phyloP scores from a whole-genome alignment of 2,888 invertebrate species.

The Hypsopygia costalis region DNA sequence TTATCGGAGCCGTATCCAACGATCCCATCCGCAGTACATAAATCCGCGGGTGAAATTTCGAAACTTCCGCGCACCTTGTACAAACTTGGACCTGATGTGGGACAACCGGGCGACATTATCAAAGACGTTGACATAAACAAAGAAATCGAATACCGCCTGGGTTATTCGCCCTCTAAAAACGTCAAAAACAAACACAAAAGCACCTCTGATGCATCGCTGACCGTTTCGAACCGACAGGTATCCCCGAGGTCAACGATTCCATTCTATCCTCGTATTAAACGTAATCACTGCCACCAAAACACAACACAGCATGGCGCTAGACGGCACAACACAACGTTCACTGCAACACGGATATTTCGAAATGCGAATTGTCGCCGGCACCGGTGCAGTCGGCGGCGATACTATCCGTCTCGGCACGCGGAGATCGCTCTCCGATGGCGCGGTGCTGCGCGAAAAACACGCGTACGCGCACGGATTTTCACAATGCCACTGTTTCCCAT shows the following conservation, averaged over 20 bases:
- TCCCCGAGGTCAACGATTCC: slow-evolving; percentile 61
- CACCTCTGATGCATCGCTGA: slow-evolving; percentile 37
- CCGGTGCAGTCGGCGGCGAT: slow-evolving; percentile 13
- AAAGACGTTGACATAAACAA: slow-evolving; percentile 28
- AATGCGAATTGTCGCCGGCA: slow-evolving; percentile 55
- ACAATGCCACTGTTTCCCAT: slow-evolving; percentile 61
- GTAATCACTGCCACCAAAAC: slow-evolving; percentile 35
- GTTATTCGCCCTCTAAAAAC: too few species aligned
- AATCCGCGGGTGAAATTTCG: slow-evolving; percentile 42
- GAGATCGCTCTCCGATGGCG: slow-evolving; percentile 10
- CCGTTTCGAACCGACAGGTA: slow-evolving; percentile 33
- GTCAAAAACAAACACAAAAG: slow-evolving; percentile 65
- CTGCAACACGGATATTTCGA: slow-evolving; percentile 53
- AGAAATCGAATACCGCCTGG: slow-evolving; percentile 25
- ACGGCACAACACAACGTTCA: slow-evolving; percentile 42
- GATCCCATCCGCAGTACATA: slow-evolving; percentile 23
- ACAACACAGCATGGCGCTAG: slow-evolving; percentile 26
- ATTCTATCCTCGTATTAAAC: slow-evolving; percentile 47
- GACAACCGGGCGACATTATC: slow-evolving; percentile 35
- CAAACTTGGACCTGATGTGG: slow-evolving; percentile 41
- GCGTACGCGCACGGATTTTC: slow-evolving; percentile 64
- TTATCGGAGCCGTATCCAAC: slow-evolving; percentile 31
- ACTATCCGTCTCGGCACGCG: background rate
- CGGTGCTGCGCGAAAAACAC: slow-evolving; percentile 49
- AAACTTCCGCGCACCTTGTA: slow-evolving; percentile 36